Conservation (phyloP, 2,113 vertebrate species). For the Rana temporaria region DNA sequence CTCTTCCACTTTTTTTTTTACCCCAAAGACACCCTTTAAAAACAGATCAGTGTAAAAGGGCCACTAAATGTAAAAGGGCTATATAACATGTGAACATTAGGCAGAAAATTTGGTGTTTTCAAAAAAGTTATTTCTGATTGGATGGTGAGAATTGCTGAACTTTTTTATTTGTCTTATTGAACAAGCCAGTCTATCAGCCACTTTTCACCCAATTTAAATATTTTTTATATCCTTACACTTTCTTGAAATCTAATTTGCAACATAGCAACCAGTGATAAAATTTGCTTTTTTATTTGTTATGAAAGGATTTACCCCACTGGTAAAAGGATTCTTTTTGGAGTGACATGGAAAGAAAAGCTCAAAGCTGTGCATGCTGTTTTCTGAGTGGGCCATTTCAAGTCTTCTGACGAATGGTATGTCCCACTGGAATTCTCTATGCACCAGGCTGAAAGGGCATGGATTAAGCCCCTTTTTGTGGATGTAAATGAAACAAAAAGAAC, state of each 20-base stretch:
- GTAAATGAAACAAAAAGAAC: conserved; percentile 97
- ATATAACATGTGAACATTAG: too few species aligned
- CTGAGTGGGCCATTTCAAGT: conserved; percentile 82
- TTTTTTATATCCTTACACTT: background rate
- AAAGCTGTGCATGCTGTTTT: conserved; percentile 83
- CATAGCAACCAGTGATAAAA: conserved; percentile 1
- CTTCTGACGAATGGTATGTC: conserved; percentile 88
- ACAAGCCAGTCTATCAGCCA: too few species aligned
- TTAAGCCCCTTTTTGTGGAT: conserved; percentile 91
- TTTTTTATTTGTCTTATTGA: too few species aligned
- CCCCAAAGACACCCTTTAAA: too few species aligned
- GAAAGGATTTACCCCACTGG: conserved; percentile 80
- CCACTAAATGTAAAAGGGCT: too few species aligned
- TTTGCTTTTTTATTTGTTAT: conserved; percentile 2
- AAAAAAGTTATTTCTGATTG: too few species aligned
- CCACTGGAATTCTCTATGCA: conserved; percentile 89
- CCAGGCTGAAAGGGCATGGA: conserved; percentile 89
- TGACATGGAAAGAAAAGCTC: conserved; percentile 80
- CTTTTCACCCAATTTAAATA: background rate
- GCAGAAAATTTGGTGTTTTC: too few species aligned
- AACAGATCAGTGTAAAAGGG: too few species aligned
- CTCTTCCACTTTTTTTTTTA: too few species aligned
- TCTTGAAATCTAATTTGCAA: conserved; percentile 5
- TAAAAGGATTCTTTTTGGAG: conserved; percentile 84
- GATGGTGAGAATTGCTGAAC: too few species aligned